phyloP scores from a whole-genome alignment of 2,797 vertebrate species.

The Acridotheres tristis region DNA sequence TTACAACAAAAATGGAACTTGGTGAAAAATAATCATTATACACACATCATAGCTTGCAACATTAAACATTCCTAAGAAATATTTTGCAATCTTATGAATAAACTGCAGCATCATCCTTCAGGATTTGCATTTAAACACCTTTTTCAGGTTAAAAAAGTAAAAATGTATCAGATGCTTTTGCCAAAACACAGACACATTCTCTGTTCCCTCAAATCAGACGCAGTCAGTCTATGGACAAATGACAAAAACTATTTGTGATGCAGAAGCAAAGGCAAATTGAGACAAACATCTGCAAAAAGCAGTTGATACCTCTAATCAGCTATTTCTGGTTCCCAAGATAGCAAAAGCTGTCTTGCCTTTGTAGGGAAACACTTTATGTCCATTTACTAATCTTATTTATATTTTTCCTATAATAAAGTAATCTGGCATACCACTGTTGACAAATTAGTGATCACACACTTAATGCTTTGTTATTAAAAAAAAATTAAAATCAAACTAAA shows the following conservation, averaged over 20 bases:
- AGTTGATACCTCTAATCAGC: not conserved
- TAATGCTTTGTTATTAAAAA: not conserved
- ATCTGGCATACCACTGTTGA: not conserved
- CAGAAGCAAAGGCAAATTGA: not conserved
- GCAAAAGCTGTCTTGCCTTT: not conserved
- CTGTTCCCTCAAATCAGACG: not conserved
- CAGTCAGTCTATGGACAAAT: not conserved
- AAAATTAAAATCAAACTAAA: not conserved
- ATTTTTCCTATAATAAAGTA: not conserved
- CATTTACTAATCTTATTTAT: not conserved
- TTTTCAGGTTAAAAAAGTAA: not conserved
- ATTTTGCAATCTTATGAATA: not conserved
- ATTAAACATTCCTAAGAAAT: not conserved
- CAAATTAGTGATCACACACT: not conserved
- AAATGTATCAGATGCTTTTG: not conserved
- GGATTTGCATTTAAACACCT: not conserved
- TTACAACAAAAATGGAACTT: not conserved
- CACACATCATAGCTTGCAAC: not conserved
- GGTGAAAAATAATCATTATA: not conserved
- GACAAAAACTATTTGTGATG: not conserved
- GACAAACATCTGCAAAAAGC: not conserved
- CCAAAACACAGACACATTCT: not conserved
- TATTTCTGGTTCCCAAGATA: not conserved
- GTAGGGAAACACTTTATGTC: not conserved
- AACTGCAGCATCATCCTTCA: not conserved